Evolutionary conservation across 2,797 vertebrate genomes (phyloP), one percentile per base, ranked within the genome.

Genomic region (Macropodus opercularis): DNA sequence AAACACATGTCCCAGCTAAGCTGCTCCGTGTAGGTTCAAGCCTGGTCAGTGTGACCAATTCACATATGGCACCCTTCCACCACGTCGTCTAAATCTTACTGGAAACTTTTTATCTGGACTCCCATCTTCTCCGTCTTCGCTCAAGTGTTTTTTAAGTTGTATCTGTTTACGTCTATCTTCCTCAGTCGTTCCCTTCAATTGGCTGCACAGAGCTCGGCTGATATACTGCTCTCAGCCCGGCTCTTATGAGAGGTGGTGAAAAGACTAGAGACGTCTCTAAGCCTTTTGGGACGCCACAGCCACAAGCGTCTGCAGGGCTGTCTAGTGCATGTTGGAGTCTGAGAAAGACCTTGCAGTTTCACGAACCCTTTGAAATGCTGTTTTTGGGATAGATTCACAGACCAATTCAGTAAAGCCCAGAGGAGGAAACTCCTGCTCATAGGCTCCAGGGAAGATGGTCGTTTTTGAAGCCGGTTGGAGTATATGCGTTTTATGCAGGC

Each of bases 1-100:
- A 92, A 92, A 91, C 92, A 93, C 86, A 91, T 89, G 91, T 87
- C 55, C 62, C 22, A 71, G 39, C 69, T 31, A 34, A 62, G 59
- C 73, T 77, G 76, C 65, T 51, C 70, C 65, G 46, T 63, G 78
- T 58, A 75, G 61, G 53, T 80, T 79, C 42, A 67, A 66, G 56
- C 55, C 42, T 70, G 76, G 79, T 81, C 80, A 75, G 53, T 66
- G 64, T 58, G 64, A 77, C 69, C 54, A 18, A 34, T 2, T 4
- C 69, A 79, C 80, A 87, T 65, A 61, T 83, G 83, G 75, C 71
- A 42, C 29, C 38, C 47, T 47, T 65, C 62, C 40, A 70, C 59
- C 48, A 63, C 41, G 38, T 57, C 32, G 35, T 63, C 63, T 47
- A 14, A 53, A 49, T 68, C 62, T 21, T 15, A 32, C 31, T 75